Percentiles rank a stretch among this genome's conserved stretches.
phyloP scores from a whole-genome alignment of 2,797 vertebrate species.

The Microhierax caerulescens region DNA sequence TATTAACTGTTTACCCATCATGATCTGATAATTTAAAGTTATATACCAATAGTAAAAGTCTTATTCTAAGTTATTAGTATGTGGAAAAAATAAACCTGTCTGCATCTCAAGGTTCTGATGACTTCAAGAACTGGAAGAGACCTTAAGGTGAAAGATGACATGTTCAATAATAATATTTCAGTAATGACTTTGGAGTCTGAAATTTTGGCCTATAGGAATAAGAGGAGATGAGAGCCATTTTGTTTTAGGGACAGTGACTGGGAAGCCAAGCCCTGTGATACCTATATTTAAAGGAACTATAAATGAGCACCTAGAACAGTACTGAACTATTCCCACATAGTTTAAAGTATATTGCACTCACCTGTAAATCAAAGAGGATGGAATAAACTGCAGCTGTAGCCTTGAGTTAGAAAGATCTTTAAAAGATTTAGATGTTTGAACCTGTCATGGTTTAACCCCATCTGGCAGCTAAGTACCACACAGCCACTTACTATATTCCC shows the following conservation, averaged over 20 bases:
- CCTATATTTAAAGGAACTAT: neutral
- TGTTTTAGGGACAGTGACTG: neutral
- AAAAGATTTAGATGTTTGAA: neutral
- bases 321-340: neutral
- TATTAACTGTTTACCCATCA: neutral
- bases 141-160: neutral
- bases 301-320: neutral
- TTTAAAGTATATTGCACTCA: neutral
- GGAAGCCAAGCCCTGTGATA: neutral
- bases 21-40: neutral
- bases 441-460: too few species aligned
- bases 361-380: neutral
- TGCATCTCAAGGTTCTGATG: neutral
- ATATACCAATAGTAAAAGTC: neutral
- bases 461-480: too few species aligned
- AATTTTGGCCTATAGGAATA: neutral
- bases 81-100: neutral
- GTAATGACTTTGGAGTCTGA: neutral
- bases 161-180: neutral
- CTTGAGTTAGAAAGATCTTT: neutral
- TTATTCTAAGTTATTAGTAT: neutral
- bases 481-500: too few species aligned
- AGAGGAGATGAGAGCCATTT: neutral
- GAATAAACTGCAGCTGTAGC: neutral
- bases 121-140: neutral